A percentile compares a stretch with the other conserved stretches of the same genome.
Conservation (phyloP, 2,888 invertebrate species). For the Phyllotreta striolata region DNA sequence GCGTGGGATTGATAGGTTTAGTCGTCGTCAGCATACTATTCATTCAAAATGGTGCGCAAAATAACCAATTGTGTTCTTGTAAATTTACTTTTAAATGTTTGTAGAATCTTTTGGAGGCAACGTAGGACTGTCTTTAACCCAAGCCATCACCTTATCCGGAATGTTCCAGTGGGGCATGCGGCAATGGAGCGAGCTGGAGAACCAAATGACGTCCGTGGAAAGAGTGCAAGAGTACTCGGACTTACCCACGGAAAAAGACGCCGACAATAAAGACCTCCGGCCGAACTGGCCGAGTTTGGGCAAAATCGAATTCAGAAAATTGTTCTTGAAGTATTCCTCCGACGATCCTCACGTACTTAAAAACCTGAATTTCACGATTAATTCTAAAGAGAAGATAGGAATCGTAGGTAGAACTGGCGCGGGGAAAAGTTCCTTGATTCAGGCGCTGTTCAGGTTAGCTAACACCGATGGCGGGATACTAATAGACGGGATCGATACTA, state of each 20-base stretch:
- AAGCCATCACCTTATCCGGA: conserved; percentile 79
- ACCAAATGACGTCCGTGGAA: conserved; percentile 90
- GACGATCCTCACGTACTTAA: conserved; percentile 77
- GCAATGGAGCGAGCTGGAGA: conserved; percentile 87
- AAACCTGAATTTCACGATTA: conserved; percentile 71
- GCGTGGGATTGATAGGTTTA: conserved; percentile 68
- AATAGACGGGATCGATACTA: conserved; percentile 81
- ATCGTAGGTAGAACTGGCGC: conserved; percentile 85
- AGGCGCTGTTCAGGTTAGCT: conserved; percentile 81
- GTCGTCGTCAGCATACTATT: conserved; percentile 72
- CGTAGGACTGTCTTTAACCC: conserved; percentile 81
- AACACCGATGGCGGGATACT: conserved; percentile 78
- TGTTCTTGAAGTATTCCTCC: conserved; percentile 76
- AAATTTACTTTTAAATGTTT: background rate
- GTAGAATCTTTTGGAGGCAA: conserved; percentile 71
- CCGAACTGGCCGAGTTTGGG: conserved; percentile 78
- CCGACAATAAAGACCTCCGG: conserved; percentile 68
- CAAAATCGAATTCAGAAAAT: conserved; percentile 70
- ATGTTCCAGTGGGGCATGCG: conserved; percentile 71
- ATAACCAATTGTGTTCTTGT: background rate
- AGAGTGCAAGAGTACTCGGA: conserved; percentile 81
- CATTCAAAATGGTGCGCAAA: conserved; percentile 63
- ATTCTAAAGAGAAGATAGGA: conserved; percentile 76
- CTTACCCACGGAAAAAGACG: conserved; percentile 73
- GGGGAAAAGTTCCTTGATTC: conserved; percentile 79